Evolutionary conservation across 2,113 vertebrate species (phyloP).

Genomic region (Cranoglanis bouderius): DNA sequence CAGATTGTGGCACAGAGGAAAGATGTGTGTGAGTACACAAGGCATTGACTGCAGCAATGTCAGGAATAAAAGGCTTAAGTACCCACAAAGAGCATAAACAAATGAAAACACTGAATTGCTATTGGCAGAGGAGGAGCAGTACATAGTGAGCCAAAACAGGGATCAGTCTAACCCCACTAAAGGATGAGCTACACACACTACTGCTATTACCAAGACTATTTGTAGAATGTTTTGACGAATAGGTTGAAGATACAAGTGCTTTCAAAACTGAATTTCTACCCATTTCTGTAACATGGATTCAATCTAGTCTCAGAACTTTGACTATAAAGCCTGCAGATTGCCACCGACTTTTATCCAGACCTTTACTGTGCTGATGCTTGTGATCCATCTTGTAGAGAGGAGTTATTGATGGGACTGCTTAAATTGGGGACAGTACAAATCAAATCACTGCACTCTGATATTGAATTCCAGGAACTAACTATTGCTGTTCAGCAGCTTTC

Average conservation of each 20-base stretch:
- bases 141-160: not conserved
- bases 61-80: not conserved
- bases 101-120: not conserved
- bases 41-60: not conserved
- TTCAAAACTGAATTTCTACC: constrained; percentile 19
- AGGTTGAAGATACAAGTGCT: not conserved
- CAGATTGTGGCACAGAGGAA: not conserved
- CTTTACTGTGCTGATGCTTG: constrained; percentile 18
- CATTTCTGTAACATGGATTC: constrained; percentile 10
- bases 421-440: constrained; percentile 46
- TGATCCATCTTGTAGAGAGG: constrained; percentile 34
- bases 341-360: constrained; percentile 8
- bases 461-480: constrained; percentile 47
- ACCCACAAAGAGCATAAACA: not conserved
- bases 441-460: constrained; percentile 42
- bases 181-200: not conserved
- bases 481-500: constrained; percentile 44
- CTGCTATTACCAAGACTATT: constrained; percentile 1
- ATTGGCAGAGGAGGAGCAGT: not conserved
- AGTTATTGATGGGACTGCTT: constrained; percentile 41
- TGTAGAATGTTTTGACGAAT: not conserved
- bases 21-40: not conserved
- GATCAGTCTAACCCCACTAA: not conserved
- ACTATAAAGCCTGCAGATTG: constrained; percentile 25
- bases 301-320: constrained; percentile 2